A percentile compares a stretch with the other conserved stretches of the same genome.
These are phyloP conservation scores for Ephialtes manifestator DNA, from an alignment of 2,888 invertebrate genomes.

Conservation along the genomic window DNA sequence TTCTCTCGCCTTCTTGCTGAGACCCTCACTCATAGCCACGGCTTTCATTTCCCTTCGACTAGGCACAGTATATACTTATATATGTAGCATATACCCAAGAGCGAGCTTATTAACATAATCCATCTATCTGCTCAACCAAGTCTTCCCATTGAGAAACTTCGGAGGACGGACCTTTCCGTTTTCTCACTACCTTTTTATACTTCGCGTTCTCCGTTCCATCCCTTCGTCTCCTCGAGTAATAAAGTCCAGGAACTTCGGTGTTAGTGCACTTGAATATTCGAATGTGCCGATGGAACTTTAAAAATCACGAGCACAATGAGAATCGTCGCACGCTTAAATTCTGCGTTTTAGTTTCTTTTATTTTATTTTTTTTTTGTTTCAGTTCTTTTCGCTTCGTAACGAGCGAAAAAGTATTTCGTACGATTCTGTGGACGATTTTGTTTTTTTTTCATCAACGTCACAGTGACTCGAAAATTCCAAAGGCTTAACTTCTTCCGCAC, in stretches of 20 bases:
- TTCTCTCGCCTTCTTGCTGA: conserved; percentile 1
- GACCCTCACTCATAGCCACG: conserved; percentile 13
- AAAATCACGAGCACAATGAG: conserved; percentile 54
- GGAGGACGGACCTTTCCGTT: conserved; percentile 2
- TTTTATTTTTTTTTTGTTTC: not conserved
- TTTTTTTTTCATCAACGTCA: not conserved
- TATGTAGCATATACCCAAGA: conserved; percentile 31
- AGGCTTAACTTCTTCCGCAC: not conserved
- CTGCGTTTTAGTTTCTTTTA: conserved; percentile 3
- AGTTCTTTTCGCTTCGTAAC: conserved; percentile 5
- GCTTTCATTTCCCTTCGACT: conserved; percentile 27
- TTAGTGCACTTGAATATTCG: conserved; percentile 62
- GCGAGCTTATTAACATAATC: conserved; percentile 70
- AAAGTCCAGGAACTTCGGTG: conserved; percentile 36
- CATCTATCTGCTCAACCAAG: conserved; percentile 66
- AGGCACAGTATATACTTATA: conserved; percentile 1
- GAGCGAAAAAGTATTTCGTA: conserved; percentile 37
- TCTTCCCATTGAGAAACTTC: conserved; percentile 32
- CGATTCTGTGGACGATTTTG: too few relatives aligned
- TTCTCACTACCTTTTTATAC: conserved; percentile 7
- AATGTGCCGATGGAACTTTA: conserved; percentile 62
- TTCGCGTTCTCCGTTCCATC: not conserved
- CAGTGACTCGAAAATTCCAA: conserved; percentile 3
- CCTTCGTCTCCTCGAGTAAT: conserved; percentile 37
- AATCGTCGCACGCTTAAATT: conserved; percentile 21